phyloP scores from a whole-genome alignment of 2,797 vertebrate genomes.

The Poecile montanus region DNA sequence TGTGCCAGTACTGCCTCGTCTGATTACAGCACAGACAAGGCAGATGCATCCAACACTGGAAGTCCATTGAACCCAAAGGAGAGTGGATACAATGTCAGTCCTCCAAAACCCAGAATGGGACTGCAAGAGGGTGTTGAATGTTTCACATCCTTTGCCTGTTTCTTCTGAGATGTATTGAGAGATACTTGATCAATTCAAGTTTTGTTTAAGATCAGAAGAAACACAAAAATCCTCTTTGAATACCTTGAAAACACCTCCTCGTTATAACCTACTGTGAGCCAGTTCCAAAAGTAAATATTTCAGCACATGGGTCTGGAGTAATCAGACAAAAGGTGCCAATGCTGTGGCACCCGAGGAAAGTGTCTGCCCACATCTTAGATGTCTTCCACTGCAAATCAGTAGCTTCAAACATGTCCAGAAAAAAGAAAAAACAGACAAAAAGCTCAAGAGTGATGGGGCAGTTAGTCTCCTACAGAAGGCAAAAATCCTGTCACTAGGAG shows the following conservation, averaged over 20 bases:
- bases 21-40: not conserved
- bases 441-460: not conserved
- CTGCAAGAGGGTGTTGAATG: not conserved
- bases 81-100: not conserved
- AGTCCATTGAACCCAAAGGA: not conserved
- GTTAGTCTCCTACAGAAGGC: fast-evolving
- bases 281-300: not conserved
- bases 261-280: not conserved
- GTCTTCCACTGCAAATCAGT: not conserved
- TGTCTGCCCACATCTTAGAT: not conserved
- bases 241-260: not conserved
- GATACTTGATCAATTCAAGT: not conserved
- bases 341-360: not conserved
- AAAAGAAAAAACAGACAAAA: not conserved
- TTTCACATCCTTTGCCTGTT: not conserved
- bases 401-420: not conserved
- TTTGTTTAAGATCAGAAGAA: not conserved
- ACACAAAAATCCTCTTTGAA: not conserved
- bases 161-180: not conserved
- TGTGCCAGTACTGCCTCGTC: not conserved
- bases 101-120: not conserved
- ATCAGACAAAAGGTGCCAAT: not conserved
- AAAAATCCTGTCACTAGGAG: not conserved
- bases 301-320: not conserved
- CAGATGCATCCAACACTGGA: not conserved